Evolutionary conservation across 1,140 invertebrate species (phyloP).

Genomic region (Drosophila pachea): DNA sequence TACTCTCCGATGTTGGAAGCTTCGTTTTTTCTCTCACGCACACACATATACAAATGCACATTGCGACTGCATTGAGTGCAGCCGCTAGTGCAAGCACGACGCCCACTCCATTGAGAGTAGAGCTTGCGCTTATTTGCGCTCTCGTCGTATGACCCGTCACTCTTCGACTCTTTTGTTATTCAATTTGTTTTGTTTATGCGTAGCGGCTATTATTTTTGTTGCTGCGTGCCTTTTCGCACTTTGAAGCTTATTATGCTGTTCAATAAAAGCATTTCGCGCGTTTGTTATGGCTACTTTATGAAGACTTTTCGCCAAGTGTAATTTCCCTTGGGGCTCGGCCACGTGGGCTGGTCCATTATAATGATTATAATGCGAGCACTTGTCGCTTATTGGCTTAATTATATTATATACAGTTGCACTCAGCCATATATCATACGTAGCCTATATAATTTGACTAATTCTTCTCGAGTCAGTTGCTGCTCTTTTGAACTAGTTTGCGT

Average conservation of each 20-base stretch:
- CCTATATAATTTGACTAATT: slow-evolving; percentile 37
- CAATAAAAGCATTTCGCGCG: slow-evolving; percentile 23
- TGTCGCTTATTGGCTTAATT: slow-evolving; percentile 43
- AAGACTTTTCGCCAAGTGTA: slow-evolving; percentile 6
- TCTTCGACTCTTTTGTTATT: slow-evolving; percentile 29
- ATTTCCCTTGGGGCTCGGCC: slow-evolving; percentile 19
- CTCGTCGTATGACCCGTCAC: not conserved
- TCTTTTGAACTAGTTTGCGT: slow-evolving; percentile 38
- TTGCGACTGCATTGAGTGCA: slow-evolving; percentile 33
- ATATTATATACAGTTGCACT: slow-evolving; percentile 14
- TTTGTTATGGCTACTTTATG: slow-evolving; percentile 34
- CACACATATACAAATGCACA: slow-evolving; percentile 1
- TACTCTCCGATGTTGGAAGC: slow-evolving; percentile 4
- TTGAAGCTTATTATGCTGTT: slow-evolving; percentile 34
- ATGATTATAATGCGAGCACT: slow-evolving; percentile 33
- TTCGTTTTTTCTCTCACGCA: not conserved
- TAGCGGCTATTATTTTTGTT: slow-evolving; percentile 15
- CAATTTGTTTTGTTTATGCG: slow-evolving; percentile 44
- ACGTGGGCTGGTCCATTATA: slow-evolving; percentile 23
- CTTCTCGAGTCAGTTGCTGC: slow-evolving; percentile 23
- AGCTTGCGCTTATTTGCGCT: slow-evolving; percentile 22
- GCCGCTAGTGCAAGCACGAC: slow-evolving; percentile 5
- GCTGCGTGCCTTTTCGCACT: slow-evolving; percentile 23
- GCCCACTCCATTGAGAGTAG: slow-evolving; percentile 26
- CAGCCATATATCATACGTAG: not conserved